A percentile compares a stretch with the other conserved stretches of the same genome.
These are phyloP conservation scores for Linyphia triangularis DNA, from an alignment of 2,888 invertebrate species.

Conservation along the genomic window DNA sequence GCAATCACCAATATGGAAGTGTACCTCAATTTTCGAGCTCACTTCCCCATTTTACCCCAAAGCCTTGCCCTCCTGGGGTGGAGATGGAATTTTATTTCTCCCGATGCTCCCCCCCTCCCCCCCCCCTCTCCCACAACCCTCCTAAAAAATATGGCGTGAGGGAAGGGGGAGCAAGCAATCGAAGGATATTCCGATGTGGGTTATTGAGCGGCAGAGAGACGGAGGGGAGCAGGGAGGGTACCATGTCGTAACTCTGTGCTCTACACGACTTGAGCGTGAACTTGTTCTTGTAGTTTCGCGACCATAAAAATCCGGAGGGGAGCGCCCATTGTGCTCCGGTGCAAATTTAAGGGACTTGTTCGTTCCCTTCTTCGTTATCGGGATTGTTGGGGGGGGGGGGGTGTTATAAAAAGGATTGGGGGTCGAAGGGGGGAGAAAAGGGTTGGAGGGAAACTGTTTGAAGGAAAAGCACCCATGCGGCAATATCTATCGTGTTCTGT, in stretches of 20 bases:
- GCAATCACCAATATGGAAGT: too few species aligned
- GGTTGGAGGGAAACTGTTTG: conserved; percentile 5
- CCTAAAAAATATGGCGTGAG: conserved; percentile 34
- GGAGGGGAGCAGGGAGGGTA: neutral
- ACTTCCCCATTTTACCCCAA: neutral
- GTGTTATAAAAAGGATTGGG: neutral
- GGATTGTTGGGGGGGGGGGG: conserved; percentile 1
- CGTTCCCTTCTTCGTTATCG: conserved; percentile 36
- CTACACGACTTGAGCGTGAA: conserved; percentile 57
- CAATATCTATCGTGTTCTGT: neutral
- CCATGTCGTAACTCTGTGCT: conserved; percentile 61
- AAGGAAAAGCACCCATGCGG: too few species aligned
- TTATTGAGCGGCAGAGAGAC: conserved; percentile 61
- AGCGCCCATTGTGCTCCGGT: neutral
- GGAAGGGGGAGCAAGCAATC: conserved; percentile 50
- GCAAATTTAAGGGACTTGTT: conserved; percentile 23
- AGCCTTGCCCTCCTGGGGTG: conserved; percentile 28
- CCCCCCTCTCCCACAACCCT: neutral
- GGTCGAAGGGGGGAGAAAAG: neutral
- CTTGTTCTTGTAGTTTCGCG: conserved; percentile 67
- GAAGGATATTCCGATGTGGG: conserved; percentile 74
- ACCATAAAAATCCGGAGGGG: conserved; percentile 60
- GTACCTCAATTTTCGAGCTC: neutral
- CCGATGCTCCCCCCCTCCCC: conserved; percentile 39
- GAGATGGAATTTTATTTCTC: conserved; percentile 68